phyloP scores from a whole-genome alignment of 2,888 invertebrate genomes.

The Lapara coniferarum region DNA sequence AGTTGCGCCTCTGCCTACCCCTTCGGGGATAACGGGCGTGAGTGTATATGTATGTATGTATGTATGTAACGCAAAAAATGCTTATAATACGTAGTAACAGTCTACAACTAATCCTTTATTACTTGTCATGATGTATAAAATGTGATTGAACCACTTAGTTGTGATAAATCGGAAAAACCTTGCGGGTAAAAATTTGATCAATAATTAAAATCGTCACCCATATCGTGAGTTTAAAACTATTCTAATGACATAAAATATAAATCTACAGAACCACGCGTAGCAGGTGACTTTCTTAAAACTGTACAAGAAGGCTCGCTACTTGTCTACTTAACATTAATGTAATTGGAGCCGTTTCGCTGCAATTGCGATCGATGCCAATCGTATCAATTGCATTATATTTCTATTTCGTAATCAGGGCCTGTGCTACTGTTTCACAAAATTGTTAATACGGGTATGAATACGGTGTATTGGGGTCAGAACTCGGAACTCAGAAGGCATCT shows the following conservation, averaged over 20 bases:
- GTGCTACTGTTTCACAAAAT: conserved; percentile 10
- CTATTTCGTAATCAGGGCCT: conserved; percentile 23
- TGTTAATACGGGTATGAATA: conserved; percentile 1
- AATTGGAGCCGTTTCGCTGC: conserved; percentile 42
- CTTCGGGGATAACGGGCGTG: too few relatives aligned
- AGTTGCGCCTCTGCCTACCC: too few relatives aligned
- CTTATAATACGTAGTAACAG: too few relatives aligned
- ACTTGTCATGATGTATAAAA: too few relatives aligned
- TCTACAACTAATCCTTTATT: too few relatives aligned
- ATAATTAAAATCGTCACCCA: too few relatives aligned
- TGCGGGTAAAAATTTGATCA: too few relatives aligned
- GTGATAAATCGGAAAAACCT: too few relatives aligned
- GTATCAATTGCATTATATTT: conserved; percentile 46
- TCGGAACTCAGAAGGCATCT: neutral
- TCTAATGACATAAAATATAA: neutral
- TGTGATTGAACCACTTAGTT: too few relatives aligned
- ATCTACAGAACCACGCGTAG: conserved; percentile 1
- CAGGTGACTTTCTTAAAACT: neutral
- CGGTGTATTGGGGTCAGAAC: neutral
- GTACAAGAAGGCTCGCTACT: conserved; percentile 17
- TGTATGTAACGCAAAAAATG: too few relatives aligned
- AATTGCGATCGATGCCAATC: conserved; percentile 48
- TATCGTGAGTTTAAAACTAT: neutral
- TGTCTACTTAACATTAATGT: conserved; percentile 34
- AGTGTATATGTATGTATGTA: too few relatives aligned